Conservation (phyloP, 53 echinoderm and acorn worm species). For the Antedon mediterranea region DNA sequence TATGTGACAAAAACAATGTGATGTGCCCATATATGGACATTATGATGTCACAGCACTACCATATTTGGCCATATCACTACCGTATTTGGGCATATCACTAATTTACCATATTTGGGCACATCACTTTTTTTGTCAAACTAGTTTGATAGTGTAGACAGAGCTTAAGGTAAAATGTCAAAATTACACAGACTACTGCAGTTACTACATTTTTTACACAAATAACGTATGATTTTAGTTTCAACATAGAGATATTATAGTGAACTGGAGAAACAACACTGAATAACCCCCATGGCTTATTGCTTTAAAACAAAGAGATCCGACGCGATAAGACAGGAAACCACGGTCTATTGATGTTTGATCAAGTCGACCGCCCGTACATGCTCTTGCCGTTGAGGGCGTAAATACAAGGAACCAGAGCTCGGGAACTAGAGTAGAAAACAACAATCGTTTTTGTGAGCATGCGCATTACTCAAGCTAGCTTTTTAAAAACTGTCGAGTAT, state of each 20-base stretch:
- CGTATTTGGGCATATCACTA: too few relatives aligned
- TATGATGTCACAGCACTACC: too few relatives aligned
- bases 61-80: too few relatives aligned
- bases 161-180: too few relatives aligned
- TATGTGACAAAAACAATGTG: too few relatives aligned
- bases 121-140: too few relatives aligned
- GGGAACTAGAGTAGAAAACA: not conserved
- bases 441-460: too few relatives aligned
- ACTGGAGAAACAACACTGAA: not conserved
- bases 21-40: too few relatives aligned
- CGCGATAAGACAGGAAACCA: not conserved
- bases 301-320: not conserved
- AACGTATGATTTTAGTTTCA: not conserved
- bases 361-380: not conserved
- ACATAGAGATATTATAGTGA: not conserved
- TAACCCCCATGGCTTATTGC: not conserved
- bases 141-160: too few relatives aligned
- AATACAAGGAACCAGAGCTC: not conserved
- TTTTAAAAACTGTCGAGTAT: not conserved
- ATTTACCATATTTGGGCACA: too few relatives aligned
- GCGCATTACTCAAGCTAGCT: not conserved
- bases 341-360: not conserved
- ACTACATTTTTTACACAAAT: too few relatives aligned
- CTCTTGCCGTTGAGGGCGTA: not conserved
- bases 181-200: too few relatives aligned